Evolutionary conservation across 2,888 invertebrate species (phyloP).

Genomic region (Hirtodrosophila cameraria): DNA sequence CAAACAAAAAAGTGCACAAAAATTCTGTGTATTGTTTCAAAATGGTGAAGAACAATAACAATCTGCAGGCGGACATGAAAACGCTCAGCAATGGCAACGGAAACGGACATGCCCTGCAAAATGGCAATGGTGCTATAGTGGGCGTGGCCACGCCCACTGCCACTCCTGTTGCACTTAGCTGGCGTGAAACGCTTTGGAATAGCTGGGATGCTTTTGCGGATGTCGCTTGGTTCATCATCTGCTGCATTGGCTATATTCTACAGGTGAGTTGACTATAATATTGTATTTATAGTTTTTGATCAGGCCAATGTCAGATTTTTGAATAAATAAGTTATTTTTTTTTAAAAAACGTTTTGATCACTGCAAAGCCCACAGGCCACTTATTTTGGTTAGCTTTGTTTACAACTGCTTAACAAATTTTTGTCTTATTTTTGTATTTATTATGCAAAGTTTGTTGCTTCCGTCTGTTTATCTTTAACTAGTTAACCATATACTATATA

Average conservation of each 20-base stretch:
- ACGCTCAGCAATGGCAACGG: constrained; percentile 30
- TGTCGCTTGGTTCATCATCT: constrained; percentile 80
- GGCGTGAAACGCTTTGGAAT: constrained; percentile 62
- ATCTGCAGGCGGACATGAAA: constrained; percentile 35
- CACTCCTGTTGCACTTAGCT: constrained; percentile 14
- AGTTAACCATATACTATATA: neutral
- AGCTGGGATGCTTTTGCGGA: constrained; percentile 79
- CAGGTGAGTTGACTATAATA: constrained; percentile 30
- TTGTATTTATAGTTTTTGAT: neutral
- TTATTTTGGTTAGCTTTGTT: constrained; percentile 25
- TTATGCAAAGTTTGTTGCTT: constrained; percentile 18
- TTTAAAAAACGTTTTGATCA: neutral
- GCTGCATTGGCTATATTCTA: constrained; percentile 81
- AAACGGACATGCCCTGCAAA: constrained; percentile 36
- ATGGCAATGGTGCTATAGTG: constrained; percentile 47
- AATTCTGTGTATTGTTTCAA: constrained; percentile 19
- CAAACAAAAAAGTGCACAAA: constrained; percentile 29
- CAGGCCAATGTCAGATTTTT: constrained; percentile 15
- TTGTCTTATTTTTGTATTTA: constrained; percentile 14
- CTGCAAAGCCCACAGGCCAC: constrained; percentile 2
- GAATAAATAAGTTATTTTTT: neutral
- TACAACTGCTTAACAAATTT: constrained; percentile 20
- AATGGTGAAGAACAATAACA: constrained; percentile 80
- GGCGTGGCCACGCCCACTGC: constrained; percentile 22
- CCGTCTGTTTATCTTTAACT: constrained; percentile 19